Evolutionary conservation across 2,113 vertebrate species (phyloP).

Genomic region (Prinia subflava): DNA sequence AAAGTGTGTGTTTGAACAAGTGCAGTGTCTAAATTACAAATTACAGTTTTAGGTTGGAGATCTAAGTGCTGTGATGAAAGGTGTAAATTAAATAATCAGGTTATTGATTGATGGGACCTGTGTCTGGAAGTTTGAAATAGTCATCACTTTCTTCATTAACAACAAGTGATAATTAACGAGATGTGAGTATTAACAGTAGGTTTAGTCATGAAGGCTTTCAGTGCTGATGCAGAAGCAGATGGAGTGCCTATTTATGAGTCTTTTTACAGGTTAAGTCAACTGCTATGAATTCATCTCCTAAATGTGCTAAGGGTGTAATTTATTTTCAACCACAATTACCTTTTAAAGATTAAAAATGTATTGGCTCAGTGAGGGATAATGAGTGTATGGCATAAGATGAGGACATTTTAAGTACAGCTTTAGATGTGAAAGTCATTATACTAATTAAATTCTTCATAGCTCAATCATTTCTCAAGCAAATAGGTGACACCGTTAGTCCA

Average conservation of each 20-base stretch:
- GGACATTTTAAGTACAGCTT: background rate
- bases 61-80: constrained; percentile 65
- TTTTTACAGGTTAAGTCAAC: constrained; percentile 71
- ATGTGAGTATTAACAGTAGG: constrained; percentile 70
- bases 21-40: constrained; percentile 55
- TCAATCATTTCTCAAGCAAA: background rate
- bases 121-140: constrained; percentile 71
- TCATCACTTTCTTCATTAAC: constrained; percentile 70
- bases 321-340: constrained; percentile 58
- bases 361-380: constrained; percentile 1
- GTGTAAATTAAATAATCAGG: constrained; percentile 78
- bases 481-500: background rate
- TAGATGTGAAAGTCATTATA: constrained; percentile 20
- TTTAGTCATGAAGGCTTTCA: constrained; percentile 60
- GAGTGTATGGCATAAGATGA: background rate
- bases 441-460: constrained; percentile 2
- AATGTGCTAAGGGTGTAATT: constrained; percentile 71
- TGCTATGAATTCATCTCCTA: constrained; percentile 65
- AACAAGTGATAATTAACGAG: constrained; percentile 76
- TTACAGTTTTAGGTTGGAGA: constrained; percentile 66
- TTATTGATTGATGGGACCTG: constrained; percentile 71
- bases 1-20: background rate
- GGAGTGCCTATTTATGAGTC: constrained; percentile 65
- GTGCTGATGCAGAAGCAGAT: constrained; percentile 73
- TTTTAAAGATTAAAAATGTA: constrained; percentile 43